A percentile compares a stretch with the other conserved stretches of the same genome.
These are phyloP conservation scores for Champsocephalus gunnari DNA, from an alignment of 2,797 vertebrate genomes.

Conservation along the genomic window DNA sequence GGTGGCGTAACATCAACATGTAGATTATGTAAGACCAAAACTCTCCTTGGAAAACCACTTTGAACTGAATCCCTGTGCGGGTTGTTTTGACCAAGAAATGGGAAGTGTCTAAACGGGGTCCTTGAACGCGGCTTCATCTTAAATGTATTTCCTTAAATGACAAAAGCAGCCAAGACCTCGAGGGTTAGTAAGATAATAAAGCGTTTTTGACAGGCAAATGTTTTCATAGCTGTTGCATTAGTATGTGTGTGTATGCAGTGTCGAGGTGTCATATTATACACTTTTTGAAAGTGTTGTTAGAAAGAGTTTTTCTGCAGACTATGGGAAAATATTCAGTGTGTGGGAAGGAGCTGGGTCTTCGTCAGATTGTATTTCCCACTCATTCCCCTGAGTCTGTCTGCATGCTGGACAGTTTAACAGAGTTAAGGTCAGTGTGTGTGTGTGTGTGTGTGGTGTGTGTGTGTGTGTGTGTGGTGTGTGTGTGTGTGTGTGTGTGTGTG, in stretches of 20 bases:
- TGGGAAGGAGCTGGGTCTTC: not conserved
- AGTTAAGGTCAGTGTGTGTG: slow-evolving; percentile 18
- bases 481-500: slow-evolving; percentile 31
- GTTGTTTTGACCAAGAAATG: not conserved
- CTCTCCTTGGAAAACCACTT: not conserved
- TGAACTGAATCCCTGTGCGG: not conserved
- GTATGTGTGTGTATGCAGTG: not conserved
- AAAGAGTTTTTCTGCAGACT: slow-evolving; percentile 2
- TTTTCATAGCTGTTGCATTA: not conserved
- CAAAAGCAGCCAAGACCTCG: not conserved
- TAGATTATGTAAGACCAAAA: not conserved
- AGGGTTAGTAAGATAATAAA: not conserved
- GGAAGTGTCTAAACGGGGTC: not conserved
- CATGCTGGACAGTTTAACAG: slow-evolving; percentile 39
- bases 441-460: slow-evolving; percentile 32
- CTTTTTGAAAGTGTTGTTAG: not conserved
- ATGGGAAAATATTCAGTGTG: not conserved
- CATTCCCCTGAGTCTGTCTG: slow-evolving; percentile 20
- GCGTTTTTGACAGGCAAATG: too few species aligned
- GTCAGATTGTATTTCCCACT: slow-evolving; percentile 26
- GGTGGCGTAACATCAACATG: not conserved
- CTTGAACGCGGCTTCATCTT: not conserved
- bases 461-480: slow-evolving; percentile 32
- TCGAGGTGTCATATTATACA: too few species aligned
- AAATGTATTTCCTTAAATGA: not conserved